Evolutionary conservation across 2,797 vertebrate genomes (phyloP).

Genomic region (Esox masquinongy): DNA sequence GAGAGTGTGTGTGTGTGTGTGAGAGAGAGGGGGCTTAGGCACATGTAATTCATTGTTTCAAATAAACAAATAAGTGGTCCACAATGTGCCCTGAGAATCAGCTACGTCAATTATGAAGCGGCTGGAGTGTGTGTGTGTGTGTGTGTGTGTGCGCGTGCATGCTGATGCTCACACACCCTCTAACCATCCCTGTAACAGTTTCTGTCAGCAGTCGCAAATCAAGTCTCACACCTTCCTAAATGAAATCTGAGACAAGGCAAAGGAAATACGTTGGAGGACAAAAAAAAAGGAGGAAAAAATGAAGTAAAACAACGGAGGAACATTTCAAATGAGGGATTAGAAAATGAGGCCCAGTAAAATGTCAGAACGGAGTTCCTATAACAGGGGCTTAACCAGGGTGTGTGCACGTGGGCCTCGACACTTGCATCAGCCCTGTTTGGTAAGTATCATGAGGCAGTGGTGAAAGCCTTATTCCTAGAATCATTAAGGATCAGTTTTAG

Average conservation of each 20-base stretch:
- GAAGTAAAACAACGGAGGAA: neutral
- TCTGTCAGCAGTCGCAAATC: slow-evolving; percentile 49
- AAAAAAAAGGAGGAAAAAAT: slow-evolving; percentile 38
- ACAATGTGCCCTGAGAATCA: slow-evolving; percentile 68
- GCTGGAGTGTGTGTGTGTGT: slow-evolving; percentile 12
- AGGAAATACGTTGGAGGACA: slow-evolving; percentile 50
- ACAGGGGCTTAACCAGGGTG: neutral
- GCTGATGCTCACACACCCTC: neutral
- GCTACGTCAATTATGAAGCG: slow-evolving; percentile 25
- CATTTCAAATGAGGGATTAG: slow-evolving; percentile 26
- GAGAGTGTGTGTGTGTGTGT: slow-evolving; percentile 11
- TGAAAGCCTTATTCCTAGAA: slow-evolving; percentile 25
- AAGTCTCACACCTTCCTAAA: slow-evolving; percentile 55
- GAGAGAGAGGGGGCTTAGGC: slow-evolving; percentile 12
- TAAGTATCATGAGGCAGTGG: slow-evolving; percentile 4
- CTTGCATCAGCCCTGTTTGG: neutral
- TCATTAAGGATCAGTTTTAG: slow-evolving; percentile 13
- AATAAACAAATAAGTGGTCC: slow-evolving; percentile 53
- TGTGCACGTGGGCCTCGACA: slow-evolving; percentile 1
- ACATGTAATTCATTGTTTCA: slow-evolving; percentile 10
- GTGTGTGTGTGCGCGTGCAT: slow-evolving; percentile 2
- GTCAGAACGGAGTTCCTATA: slow-evolving; percentile 19
- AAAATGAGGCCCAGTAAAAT: neutral
- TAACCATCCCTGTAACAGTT: slow-evolving; percentile 38
- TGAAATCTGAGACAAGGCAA: slow-evolving; percentile 65